Conservation (phyloP, 2,797 vertebrate genomes). For the Mastacembelus armatus region DNA sequence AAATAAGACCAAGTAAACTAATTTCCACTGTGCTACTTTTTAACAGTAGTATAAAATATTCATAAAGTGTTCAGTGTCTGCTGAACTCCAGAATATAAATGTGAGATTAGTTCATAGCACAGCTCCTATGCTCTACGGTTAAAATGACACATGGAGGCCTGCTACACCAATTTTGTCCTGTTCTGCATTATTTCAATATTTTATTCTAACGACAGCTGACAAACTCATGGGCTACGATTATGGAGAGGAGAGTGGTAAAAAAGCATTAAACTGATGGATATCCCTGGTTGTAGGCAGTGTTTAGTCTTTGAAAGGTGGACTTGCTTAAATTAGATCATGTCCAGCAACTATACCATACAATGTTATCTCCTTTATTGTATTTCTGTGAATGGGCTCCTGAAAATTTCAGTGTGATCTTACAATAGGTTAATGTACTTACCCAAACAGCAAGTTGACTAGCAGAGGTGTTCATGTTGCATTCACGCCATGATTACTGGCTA, state of each 20-base stretch:
- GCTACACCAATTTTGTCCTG: not conserved
- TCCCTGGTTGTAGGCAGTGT: not conserved
- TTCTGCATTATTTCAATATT: not conserved
- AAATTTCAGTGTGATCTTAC: not conserved
- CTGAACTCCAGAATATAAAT: not conserved
- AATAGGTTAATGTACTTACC: not conserved
- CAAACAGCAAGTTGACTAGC: slow-evolving; percentile 15
- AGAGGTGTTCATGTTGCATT: slow-evolving; percentile 1
- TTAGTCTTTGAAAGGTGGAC: not conserved
- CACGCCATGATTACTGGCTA: slow-evolving; percentile 27
- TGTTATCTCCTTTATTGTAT: not conserved
- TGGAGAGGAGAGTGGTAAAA: not conserved
- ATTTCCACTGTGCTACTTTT: slow-evolving; percentile 4
- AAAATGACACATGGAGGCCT: not conserved
- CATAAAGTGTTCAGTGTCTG: not conserved
- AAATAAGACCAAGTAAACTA: not conserved
- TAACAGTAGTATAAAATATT: slow-evolving; percentile 13
- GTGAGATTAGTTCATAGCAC: not conserved
- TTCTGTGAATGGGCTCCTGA: not conserved
- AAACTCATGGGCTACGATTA: not conserved
- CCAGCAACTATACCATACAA: not conserved
- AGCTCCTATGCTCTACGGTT: not conserved
- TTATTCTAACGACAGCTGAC: not conserved
- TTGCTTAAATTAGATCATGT: not conserved
- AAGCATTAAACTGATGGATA: not conserved